Conservation (phyloP, 2,888 invertebrate genomes). For the Lycophotia porphyrea region DNA sequence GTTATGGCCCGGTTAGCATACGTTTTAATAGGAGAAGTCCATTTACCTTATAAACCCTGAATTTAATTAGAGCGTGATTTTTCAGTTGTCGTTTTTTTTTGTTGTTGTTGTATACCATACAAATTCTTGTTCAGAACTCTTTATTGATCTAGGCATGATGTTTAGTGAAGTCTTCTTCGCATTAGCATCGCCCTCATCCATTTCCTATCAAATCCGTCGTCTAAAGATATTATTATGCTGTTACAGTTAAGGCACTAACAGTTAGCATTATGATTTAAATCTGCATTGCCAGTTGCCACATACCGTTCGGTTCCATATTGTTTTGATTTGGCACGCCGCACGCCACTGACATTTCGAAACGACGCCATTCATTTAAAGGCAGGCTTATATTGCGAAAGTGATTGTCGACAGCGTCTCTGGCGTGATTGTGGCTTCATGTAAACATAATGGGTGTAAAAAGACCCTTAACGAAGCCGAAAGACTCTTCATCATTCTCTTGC, state of each 20-base stretch:
- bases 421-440: not conserved
- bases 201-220: conserved; percentile 8
- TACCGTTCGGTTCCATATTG: conserved; percentile 57
- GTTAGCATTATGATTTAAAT: conserved; percentile 62
- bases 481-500: too few species aligned
- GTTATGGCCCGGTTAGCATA: too few species aligned
- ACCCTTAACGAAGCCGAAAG: not conserved
- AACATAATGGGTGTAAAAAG: not conserved
- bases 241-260: conserved; percentile 46
- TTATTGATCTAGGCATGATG: not conserved
- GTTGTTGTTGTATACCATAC: too few species aligned
- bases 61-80: too few species aligned
- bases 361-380: conserved; percentile 48
- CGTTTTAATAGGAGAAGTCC: too few species aligned
- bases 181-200: conserved; percentile 2
- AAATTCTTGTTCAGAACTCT: too few species aligned
- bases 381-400: not conserved
- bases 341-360: conserved; percentile 65
- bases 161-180: not conserved
- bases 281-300: conserved; percentile 61
- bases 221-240: conserved; percentile 27
- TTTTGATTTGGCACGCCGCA: conserved; percentile 64
- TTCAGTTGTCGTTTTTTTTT: too few species aligned
- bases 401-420: not conserved
- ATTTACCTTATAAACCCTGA: too few species aligned